These are phyloP conservation scores for Neocloeon triangulifer DNA, from an alignment of 1,140 invertebrate species.

Conservation along the genomic window DNA sequence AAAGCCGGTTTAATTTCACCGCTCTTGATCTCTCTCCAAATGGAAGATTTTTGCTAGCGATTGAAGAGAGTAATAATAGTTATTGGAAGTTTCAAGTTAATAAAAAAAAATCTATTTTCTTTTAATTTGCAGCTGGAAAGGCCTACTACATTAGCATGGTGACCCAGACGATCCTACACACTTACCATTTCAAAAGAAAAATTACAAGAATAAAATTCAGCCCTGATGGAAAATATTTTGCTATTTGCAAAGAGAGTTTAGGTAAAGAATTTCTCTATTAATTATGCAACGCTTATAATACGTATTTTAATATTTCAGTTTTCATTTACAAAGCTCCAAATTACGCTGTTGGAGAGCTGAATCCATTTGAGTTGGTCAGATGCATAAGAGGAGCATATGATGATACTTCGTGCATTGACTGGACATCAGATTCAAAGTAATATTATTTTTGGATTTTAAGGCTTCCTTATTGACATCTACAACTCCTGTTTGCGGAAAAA, in stretches of 20 bases:
- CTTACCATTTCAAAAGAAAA: conserved; percentile 55
- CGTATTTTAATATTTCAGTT: conserved; percentile 28
- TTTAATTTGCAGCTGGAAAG: conserved; percentile 59
- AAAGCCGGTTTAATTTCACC: conserved; percentile 68
- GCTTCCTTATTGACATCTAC: no score
- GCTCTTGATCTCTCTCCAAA: conserved; percentile 69
- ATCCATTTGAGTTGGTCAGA: conserved; percentile 67
- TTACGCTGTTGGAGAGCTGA: conserved; percentile 51
- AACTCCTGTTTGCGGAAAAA: no score
- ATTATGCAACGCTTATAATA: conserved; percentile 5
- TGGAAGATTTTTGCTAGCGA: conserved; percentile 57
- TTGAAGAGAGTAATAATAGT: conserved; percentile 57
- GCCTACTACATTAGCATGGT: conserved; percentile 70
- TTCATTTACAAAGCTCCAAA: conserved; percentile 74
- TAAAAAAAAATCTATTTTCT: no score
- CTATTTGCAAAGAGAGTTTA: conserved; percentile 62
- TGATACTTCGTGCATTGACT: conserved; percentile 65
- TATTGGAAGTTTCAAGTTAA: no score
- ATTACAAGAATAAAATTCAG: conserved; percentile 70
- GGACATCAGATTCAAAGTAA: conserved; percentile 71
- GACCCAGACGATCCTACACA: conserved; percentile 61
- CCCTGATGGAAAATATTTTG: conserved; percentile 82
- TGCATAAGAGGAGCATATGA: conserved; percentile 60
- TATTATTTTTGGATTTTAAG: no score
- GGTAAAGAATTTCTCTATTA: conserved; percentile 21